Evolutionary conservation across 2,113 vertebrate species (phyloP), one percentile per base, ranked within the genome.

Genomic region (Myrmecophaga tridactyla): DNA sequence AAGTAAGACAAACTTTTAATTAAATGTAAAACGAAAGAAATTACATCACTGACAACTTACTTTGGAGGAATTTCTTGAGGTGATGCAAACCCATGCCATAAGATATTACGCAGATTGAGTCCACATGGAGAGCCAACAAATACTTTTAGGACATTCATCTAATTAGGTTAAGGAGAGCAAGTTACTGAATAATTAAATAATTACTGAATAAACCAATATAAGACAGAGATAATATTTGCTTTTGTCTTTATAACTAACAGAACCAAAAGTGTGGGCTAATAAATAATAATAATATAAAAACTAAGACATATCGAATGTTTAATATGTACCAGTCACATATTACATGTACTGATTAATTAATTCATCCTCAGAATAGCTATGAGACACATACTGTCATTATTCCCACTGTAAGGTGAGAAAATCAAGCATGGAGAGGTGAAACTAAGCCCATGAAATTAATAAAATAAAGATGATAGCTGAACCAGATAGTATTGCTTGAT

Each of bases 11-110:
- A 67, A 43, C n/a, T 48, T 53, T 13, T 43, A 15, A 27, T n/a
- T 17, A 62, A 13, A 11, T 2, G 13, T 7, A 23, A 51, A 20
- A 20, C 69, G 29, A 5, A 65, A 13, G 23, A 15, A 25, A 41
- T 0, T n/a, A 27, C 41, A 23, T 41, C 39, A 41, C 8, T 11
- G 15, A 29, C 25, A 93, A 96, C 98, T 98, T 97, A 99, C 99
- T 98, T 98, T 3, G 86, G 94, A 89, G 98, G 98, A 84, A 98
- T 97, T 87, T 99, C 99, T 27, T 91, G 31, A 15, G 98, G 98
- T 6, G 98, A 97, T 0, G 97, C 98, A 94, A 99, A 99, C 6
- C 99, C 98, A 34, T 99, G 99, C 99, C 99, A 99, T 41, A 98
- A 94, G 96, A 99, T 34, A 36, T 99, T 99, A 31, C 98, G 98